Base-by-base conservation (phyloP, 2,797 vertebrate genomes). In the Sebastes cheni region DNA sequence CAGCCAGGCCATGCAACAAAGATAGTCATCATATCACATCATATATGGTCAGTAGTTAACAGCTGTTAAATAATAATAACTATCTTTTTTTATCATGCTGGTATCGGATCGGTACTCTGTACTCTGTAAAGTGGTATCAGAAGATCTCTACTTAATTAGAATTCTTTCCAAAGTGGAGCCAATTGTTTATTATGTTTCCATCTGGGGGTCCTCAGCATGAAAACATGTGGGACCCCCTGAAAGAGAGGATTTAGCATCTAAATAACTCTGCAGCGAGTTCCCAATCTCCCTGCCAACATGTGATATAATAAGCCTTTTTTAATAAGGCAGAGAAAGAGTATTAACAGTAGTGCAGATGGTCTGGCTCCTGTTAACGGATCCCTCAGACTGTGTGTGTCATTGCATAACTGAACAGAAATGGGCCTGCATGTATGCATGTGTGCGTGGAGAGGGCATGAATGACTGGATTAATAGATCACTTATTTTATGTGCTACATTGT, bases 321-420 rank as follows among this genome's bases (percentile, higher is more conserved):
- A 80, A 81, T 67, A 80, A 76, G 80, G 52, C 77, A 61, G 62
- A 79, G 68, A 58, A 71, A 39, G 65, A 80, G 79, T 67, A 75
- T 88, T 66, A 85, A 62, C 81, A 84, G 72, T 8, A 36, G 79
- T 58, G 72, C 86, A 88, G 84, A 81, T 85, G 86, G 84, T 60
- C 22, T 56, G 69, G 69, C 72, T 71, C 27, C 77, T 30, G 59
- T 71, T 73, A 67, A 77, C 68, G 68, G 36, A 73, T 62, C 68
- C 23, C 54, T 83, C 52, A 62, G 16, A 42, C 18, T 72, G 65
- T 61, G 29, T 29, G 42, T 72, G 59, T 72, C 50, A 52, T n/a
- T n/a, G 50, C 20, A 5, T n/a, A 52, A n/a, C 46, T 52, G 46
- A 52, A 52, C 46, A 52, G 42, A 52, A 52, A n/a, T 71, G 58